Evolutionary conservation across 2,888 invertebrate genomes (phyloP).

Genomic region (Liodrosophila aerea): DNA sequence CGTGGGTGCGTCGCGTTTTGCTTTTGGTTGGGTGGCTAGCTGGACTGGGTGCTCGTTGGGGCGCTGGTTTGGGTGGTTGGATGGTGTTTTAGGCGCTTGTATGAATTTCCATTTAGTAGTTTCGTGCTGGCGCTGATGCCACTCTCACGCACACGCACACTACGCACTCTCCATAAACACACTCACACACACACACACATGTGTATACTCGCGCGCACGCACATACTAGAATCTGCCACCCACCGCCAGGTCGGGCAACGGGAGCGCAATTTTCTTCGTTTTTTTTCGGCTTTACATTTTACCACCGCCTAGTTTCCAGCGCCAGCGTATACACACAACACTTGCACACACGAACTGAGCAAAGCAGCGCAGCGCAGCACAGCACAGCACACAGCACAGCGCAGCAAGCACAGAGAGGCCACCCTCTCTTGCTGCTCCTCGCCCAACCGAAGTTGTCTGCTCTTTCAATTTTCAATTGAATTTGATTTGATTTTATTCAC

Average conservation of each 20-base stretch:
- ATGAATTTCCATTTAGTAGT: conserved; percentile 72
- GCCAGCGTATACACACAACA: conserved; percentile 73
- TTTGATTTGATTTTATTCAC: conserved; percentile 15
- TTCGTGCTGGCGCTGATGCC: conserved; percentile 36
- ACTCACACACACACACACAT: conserved; percentile 30
- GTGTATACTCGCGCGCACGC: no score
- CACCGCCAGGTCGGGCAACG: conserved; percentile 51
- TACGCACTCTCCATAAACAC: conserved; percentile 44
- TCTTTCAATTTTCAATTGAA: conserved; percentile 38
- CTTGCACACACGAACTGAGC: conserved; percentile 57
- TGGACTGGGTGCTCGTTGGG: conserved; percentile 26
- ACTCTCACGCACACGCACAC: conserved; percentile 43
- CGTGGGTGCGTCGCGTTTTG: conserved; percentile 50
- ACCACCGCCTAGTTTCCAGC: conserved; percentile 75
- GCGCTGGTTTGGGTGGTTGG: conserved; percentile 31
- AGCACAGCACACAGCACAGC: conserved; percentile 27
- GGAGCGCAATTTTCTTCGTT: conserved; percentile 62
- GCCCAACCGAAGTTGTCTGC: conserved; percentile 28
- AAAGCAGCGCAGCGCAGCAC: conserved; percentile 34
- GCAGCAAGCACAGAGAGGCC: conserved; percentile 39
- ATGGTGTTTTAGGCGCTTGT: conserved; percentile 56
- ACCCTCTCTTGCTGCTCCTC: conserved; percentile 29
- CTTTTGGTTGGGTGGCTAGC: conserved; percentile 48
- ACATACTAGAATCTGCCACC: conserved; percentile 33
- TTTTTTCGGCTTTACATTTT: conserved; percentile 64